Evolutionary conservation across 2,113 vertebrate genomes (phyloP).

Genomic region (Dromaius novaehollandiae): DNA sequence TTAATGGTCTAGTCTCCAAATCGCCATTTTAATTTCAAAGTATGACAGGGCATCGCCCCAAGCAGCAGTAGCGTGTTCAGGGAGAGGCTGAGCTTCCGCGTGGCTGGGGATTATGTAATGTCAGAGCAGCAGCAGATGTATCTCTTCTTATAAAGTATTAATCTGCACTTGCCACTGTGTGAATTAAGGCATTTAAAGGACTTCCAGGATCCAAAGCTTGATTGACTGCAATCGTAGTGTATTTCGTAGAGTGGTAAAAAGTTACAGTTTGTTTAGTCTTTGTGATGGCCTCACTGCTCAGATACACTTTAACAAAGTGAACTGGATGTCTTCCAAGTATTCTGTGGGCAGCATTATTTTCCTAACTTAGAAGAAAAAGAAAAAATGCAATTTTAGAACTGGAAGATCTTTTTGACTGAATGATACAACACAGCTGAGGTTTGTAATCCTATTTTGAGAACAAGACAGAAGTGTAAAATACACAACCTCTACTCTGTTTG

Average conservation of each 20-base stretch:
- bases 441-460: background rate
- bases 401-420: background rate
- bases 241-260: background rate
- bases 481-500: background rate
- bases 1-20: background rate
- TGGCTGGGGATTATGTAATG: conserved; percentile 58
- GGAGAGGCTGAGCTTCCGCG: background rate
- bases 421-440: background rate
- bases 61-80: background rate
- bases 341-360: background rate
- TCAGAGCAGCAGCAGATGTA: background rate
- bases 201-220: background rate
- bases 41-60: background rate
- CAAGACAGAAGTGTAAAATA: background rate
- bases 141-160: background rate
- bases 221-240: background rate
- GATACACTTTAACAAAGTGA: too few species aligned
- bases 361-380: background rate
- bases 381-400: background rate
- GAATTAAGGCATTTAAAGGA: background rate
- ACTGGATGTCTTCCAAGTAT: background rate
- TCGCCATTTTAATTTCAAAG: conserved; percentile 27
- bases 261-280: too few species aligned
- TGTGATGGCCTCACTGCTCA: too few species aligned
- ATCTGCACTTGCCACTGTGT: background rate